These are phyloP conservation scores for Drepanosiphum platanoidis DNA, from an alignment of 2,888 invertebrate species.

Conservation along the genomic window DNA sequence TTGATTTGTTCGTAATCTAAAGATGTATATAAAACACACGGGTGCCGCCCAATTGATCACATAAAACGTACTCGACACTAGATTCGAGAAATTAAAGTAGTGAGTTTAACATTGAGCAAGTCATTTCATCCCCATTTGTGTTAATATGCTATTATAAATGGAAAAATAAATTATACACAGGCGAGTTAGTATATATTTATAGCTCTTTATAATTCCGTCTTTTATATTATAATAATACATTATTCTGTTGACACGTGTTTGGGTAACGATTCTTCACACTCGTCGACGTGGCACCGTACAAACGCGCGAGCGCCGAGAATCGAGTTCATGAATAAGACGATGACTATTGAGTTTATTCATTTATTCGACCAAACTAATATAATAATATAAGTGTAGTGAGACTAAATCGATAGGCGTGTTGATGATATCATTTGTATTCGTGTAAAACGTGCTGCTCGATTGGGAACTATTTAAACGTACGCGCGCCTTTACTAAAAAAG, in stretches of 20 bases:
- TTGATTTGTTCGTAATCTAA: too few species aligned
- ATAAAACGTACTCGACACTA: too few species aligned
- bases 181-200: too few species aligned
- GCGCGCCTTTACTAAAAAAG: background rate
- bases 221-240: too few species aligned
- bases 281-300: background rate
- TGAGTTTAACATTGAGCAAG: too few species aligned
- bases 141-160: too few species aligned
- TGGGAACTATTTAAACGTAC: background rate
- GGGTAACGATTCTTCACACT: constrained; percentile 1
- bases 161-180: too few species aligned
- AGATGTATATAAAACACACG: too few species aligned
- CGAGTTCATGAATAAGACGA: background rate
- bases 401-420: background rate
- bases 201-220: too few species aligned
- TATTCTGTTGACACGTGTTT: constrained; percentile 4
- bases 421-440: background rate
- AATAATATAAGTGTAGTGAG: background rate
- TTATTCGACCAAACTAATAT: background rate
- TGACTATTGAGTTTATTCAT: background rate
- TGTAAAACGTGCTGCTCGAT: background rate
- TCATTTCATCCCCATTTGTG: too few species aligned
- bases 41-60: too few species aligned
- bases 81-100: too few species aligned
- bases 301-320: background rate